Base-by-base conservation (phyloP, 2,888 invertebrate genomes). In the Axea sp. region DNA sequence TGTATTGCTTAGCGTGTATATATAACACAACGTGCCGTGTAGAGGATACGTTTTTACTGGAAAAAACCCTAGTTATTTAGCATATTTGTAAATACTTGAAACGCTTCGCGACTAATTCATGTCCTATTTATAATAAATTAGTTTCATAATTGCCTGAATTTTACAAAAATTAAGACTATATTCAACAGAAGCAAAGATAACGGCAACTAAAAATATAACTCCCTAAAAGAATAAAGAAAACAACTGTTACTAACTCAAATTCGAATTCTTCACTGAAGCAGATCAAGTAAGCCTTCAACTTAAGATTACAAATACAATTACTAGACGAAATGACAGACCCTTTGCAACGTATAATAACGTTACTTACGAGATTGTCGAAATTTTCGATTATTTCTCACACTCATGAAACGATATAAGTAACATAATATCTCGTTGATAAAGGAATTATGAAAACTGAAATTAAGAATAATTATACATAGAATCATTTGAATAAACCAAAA, bases 1-100 rank as follows among this genome's bases (percentile, higher is more conserved):
- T 81, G 81, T 77, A 80, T 81, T 78, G 80, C 80, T 80, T 80
- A 80, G 78, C 76, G 65, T 75, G 77, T 76, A 77, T 77, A 80
- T 77, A 79, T 45, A 72, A 72, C 76, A 79, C 74, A 76, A 78
- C 75, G 79, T 80, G 82, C 80, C 79, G 77, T 81, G 77, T 77
- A 71, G 62, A 71, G 77, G 80, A 77, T 77, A 78, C 76, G 80
- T 83, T 83, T 80, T 79, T 77, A 79, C 72, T 74, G 76, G n/a
- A 76, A 69, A 55, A 65, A 35, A 68, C 57, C 43, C 59, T 72
- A 72, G 71, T 55, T 45, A 17, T 39, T 53, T 72, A 72, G 57
- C 51, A 35, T 65, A 31, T 65, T 72, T 72, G 72, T 72, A 65
- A 51, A 64, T 65, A 71, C 64, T 73, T 73, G 65, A 73, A 73